A percentile compares a stretch with the other conserved stretches of the same genome.
Conservation (phyloP, 2,888 invertebrate species). For the Andricus quercusramuli region DNA sequence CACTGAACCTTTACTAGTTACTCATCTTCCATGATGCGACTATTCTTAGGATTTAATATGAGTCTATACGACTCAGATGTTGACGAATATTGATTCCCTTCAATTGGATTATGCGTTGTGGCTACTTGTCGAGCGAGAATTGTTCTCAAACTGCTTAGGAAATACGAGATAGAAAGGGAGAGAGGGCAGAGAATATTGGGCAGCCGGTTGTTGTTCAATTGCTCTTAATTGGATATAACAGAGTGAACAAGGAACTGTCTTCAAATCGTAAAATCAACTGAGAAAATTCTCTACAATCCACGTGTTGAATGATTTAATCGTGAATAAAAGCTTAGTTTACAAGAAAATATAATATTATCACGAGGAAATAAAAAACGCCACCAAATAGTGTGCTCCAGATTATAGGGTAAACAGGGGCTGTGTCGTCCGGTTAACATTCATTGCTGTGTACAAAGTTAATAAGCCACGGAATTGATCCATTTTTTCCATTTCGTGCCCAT, state of each 20-base stretch:
- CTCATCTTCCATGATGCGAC: conserved; percentile 56
- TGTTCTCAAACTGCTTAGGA: conserved; percentile 33
- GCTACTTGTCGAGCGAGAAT: conserved; percentile 25
- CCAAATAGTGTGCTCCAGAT: no score
- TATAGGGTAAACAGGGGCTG: no score
- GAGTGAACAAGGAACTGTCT: conserved; percentile 47
- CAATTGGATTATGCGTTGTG: conserved; percentile 44
- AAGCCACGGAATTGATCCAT: no score
- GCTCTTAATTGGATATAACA: conserved; percentile 70
- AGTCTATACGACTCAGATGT: conserved; percentile 21
- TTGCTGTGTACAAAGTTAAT: no score
- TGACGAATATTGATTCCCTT: conserved; percentile 49
- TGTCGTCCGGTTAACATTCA: no score
- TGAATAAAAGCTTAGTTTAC: not conserved
- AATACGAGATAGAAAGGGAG: conserved; percentile 51
- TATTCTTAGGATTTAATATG: not conserved
- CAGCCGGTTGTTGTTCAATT: conserved; percentile 72
- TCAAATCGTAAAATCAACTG: conserved; percentile 48
- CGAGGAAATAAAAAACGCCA: no score
- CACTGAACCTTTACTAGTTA: conserved; percentile 71
- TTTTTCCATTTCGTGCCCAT: no score
- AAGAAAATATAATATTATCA: not conserved
- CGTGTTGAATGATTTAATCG: not conserved
- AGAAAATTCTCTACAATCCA: conserved; percentile 30
- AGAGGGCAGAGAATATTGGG: conserved; percentile 63